Conservation (phyloP, 2,797 vertebrate species). For the Chelidonichthys spinosus region DNA sequence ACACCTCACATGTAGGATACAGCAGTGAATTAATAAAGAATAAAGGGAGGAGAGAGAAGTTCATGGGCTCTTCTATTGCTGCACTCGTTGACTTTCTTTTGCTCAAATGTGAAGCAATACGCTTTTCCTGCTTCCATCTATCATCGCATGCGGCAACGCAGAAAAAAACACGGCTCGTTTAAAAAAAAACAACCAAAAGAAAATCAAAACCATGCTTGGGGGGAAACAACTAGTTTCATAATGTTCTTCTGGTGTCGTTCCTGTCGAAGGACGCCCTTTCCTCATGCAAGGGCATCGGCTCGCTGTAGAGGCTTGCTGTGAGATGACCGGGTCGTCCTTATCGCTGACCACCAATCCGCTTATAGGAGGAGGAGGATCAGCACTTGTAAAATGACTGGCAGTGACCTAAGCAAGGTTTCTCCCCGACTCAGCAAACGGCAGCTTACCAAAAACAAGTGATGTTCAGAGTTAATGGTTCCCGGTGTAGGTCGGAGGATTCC, state of each 20-base stretch:
- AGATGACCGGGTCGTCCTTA: conserved; percentile 75
- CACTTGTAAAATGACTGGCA: conserved; percentile 72
- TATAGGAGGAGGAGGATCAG: conserved; percentile 73
- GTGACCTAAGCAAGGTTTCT: conserved; percentile 63
- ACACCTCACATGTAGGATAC: conserved; percentile 6
- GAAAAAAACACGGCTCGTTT: conserved; percentile 13
- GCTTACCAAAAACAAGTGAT: conserved; percentile 68
- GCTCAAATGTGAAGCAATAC: conserved; percentile 22
- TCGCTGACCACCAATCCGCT: conserved; percentile 75
- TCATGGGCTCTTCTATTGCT: background rate
- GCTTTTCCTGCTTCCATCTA: conserved; percentile 38
- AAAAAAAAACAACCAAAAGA: background rate
- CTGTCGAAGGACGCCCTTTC: conserved; percentile 9
- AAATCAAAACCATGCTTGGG: conserved; percentile 20
- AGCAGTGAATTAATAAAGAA: conserved; percentile 38
- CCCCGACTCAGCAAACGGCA: conserved; percentile 61
- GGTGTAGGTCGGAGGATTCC: conserved; percentile 38
- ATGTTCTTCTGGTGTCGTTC: background rate
- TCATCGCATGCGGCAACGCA: conserved; percentile 22
- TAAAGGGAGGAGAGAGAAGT: background rate
- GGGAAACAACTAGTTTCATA: background rate
- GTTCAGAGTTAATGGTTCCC: conserved; percentile 51
- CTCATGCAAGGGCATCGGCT: conserved; percentile 24
- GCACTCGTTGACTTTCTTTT: conserved; percentile 18
- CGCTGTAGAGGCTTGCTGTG: conserved; percentile 58